phyloP scores from a whole-genome alignment of 35 echinoderm and acorn worm species.

The Apostichopus parvimensis region DNA sequence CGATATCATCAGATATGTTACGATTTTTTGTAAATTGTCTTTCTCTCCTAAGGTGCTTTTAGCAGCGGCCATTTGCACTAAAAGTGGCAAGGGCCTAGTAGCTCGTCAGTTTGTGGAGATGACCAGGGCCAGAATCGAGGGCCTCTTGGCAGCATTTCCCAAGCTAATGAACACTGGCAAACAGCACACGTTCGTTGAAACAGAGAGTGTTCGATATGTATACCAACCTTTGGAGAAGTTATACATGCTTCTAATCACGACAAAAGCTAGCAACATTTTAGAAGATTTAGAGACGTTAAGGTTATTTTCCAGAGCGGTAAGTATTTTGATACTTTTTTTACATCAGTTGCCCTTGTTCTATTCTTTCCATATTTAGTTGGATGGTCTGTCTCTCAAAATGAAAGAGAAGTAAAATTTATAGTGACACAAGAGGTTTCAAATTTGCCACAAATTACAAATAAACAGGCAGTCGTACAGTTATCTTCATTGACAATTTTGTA shows the following conservation, averaged over 20 bases:
- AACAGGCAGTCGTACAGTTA: too few species aligned
- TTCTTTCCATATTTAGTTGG: neutral
- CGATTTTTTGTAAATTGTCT: neutral
- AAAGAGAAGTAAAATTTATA: too few species aligned
- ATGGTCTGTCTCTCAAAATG: too few species aligned
- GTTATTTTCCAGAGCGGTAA: conserved; percentile 94
- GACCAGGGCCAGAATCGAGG: conserved; percentile 91
- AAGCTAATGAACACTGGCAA: conserved; percentile 99
- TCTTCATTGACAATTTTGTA: too few species aligned
- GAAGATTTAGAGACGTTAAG: conserved; percentile 98
- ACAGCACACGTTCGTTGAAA: conserved; percentile 98
- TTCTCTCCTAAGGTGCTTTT: conserved; percentile 76
- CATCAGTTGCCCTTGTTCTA: neutral
- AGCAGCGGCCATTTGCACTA: conserved; percentile 96
- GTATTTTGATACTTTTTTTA: neutral
- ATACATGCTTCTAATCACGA: conserved; percentile 99
- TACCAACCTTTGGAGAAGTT: conserved; percentile 97
- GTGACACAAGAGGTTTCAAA: too few species aligned
- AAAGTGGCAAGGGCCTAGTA: conserved; percentile 88
- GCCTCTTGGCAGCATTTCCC: conserved; percentile 93
- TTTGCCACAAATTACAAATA: too few species aligned
- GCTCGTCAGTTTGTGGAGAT: conserved; percentile 97
- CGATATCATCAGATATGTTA: too few species aligned
- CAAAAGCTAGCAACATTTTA: conserved; percentile 99
- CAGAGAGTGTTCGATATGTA: conserved; percentile 94